Conservation (phyloP, 2,113 vertebrate species). For the Polypterus bichir region DNA sequence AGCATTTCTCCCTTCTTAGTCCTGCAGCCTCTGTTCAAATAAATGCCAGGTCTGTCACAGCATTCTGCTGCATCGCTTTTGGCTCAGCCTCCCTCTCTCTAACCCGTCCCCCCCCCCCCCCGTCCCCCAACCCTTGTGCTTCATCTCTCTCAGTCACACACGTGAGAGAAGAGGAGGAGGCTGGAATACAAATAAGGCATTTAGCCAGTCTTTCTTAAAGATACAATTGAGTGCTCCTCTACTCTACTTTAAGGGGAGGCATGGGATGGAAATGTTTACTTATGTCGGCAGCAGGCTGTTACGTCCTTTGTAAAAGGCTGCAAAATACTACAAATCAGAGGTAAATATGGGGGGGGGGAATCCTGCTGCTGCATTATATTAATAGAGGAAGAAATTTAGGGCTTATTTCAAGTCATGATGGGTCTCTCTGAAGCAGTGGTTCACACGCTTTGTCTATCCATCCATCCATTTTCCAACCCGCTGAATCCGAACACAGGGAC, state of each 20-base stretch:
- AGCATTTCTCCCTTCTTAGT: constrained; percentile 27
- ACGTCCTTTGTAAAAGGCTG: no score
- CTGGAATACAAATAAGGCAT: constrained; percentile 54
- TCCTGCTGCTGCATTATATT: no score
- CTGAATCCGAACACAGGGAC: no score
- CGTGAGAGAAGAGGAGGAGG: constrained; percentile 34
- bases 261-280: background rate
- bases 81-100: constrained; percentile 29
- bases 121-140: constrained; percentile 26
- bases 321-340: no score
- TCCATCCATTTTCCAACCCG: no score
- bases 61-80: constrained; percentile 46
- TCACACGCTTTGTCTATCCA: no score
- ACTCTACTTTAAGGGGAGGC: constrained; percentile 15
- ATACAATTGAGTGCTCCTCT: constrained; percentile 40
- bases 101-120: constrained; percentile 26
- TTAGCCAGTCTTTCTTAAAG: constrained; percentile 41
- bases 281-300: no score
- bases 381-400: no score
- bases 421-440: no score
- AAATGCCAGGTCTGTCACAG: constrained; percentile 51
- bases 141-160: constrained; percentile 44
- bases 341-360: no score
- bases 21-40: constrained; percentile 40
- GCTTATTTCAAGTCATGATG: no score